Conservation (phyloP, 1,140 invertebrate genomes). For the Zaprionus kolodkinae region DNA sequence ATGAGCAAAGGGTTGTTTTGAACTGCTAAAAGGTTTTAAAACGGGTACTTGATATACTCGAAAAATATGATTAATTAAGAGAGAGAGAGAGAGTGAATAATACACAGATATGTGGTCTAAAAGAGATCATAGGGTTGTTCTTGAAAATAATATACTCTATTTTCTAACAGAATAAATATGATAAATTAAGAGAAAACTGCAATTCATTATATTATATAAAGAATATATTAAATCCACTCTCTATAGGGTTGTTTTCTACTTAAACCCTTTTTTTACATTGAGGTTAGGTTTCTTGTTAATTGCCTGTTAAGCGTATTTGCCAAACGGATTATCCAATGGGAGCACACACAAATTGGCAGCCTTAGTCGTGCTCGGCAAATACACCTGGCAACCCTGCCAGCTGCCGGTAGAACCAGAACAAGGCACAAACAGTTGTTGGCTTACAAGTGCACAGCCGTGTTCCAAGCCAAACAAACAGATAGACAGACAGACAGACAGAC, state of each 20-base stretch:
- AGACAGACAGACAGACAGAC: constrained; percentile 1
- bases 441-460: constrained; percentile 68
- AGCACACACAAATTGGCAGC: constrained; percentile 25
- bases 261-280: background rate
- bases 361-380: constrained; percentile 46
- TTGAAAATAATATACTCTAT: background rate
- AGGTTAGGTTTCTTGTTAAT: background rate
- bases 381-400: constrained; percentile 50
- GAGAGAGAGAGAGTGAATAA: too few relatives aligned
- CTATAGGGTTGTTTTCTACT: background rate
- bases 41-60: too few relatives aligned
- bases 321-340: background rate
- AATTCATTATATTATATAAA: background rate
- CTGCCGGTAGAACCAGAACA: constrained; percentile 2
- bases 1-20: background rate
- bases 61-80: too few relatives aligned
- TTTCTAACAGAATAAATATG: background rate
- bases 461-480: constrained; percentile 42
- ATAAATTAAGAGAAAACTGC: background rate
- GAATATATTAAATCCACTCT: background rate
- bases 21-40: too few relatives aligned
- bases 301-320: constrained; percentile 2
- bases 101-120: too few relatives aligned
- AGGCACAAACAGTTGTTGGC: constrained; percentile 45
- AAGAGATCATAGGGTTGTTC: background rate